A percentile compares a stretch with the other conserved stretches of the same genome.
phyloP scores from a whole-genome alignment of 2,797 vertebrate genomes.

The Thalassophryne amazonica region DNA sequence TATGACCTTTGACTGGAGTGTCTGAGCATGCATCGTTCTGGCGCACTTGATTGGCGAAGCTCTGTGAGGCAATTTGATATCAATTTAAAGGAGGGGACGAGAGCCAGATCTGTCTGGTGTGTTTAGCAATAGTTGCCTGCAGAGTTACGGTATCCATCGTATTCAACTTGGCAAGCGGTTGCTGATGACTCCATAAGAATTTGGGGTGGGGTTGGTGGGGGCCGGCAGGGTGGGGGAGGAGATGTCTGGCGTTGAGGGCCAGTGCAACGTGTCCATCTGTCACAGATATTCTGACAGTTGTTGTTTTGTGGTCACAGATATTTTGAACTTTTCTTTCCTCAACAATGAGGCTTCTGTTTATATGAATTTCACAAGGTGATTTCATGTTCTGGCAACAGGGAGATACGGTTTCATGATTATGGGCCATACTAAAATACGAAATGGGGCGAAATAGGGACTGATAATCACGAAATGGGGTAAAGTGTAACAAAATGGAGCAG shows the following conservation, averaged over 20 bases:
- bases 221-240: too few relatives aligned
- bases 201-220: constrained; percentile 4
- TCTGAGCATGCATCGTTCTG: constrained; percentile 36
- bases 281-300: too few relatives aligned
- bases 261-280: constrained; percentile 28
- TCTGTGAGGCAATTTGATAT: constrained; percentile 62
- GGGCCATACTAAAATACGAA: too few relatives aligned
- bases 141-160: constrained; percentile 48
- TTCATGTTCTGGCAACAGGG: constrained; percentile 35
- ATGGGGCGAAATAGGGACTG: too few relatives aligned
- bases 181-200: constrained; percentile 59
- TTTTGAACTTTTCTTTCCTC: constrained; percentile 36
- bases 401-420: constrained; percentile 24
- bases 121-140: constrained; percentile 52
- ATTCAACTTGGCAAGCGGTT: constrained; percentile 52
- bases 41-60: constrained; percentile 50
- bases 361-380: constrained; percentile 10
- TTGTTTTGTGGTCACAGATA: constrained; percentile 33
- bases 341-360: constrained; percentile 21
- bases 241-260: constrained; percentile 12
- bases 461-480: too few relatives aligned
- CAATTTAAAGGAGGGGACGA: constrained; percentile 35
- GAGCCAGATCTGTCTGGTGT: constrained; percentile 50
- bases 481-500: too few relatives aligned
- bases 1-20: constrained; percentile 53